These are phyloP conservation scores for Plecturocebus donacophilus DNA, from an alignment of 2,113 vertebrate species.

Conservation along the genomic window DNA sequence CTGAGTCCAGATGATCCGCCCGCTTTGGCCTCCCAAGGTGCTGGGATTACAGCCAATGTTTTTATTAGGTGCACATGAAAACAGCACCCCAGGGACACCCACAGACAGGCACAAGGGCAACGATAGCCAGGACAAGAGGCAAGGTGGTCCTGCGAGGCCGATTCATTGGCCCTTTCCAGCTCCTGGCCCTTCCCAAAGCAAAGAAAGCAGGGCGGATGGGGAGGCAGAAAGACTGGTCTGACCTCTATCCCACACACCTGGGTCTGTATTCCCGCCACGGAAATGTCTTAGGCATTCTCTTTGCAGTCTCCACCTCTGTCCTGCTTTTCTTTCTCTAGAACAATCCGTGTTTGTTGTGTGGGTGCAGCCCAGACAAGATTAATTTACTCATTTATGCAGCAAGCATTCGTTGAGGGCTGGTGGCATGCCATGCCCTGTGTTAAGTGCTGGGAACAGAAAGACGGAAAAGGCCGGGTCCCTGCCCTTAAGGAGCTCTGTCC, in stretches of 20 bases:
- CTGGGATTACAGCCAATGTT: neutral
- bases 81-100: neutral
- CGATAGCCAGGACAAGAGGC: neutral
- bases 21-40: no score
- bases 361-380: fast-evolving
- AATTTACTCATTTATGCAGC: neutral
- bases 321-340: neutral
- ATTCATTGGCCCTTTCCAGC: neutral
- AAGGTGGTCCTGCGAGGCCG: neutral
- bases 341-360: fast-evolving
- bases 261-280: fast-evolving
- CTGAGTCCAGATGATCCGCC: no score
- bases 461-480: fast-evolving
- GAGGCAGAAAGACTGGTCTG: fast-evolving
- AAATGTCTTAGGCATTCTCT: fast-evolving
- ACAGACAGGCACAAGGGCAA: fast-evolving
- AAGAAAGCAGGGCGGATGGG: neutral
- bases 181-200: neutral
- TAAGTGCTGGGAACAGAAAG: neutral
- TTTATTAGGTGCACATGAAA: fast-evolving
- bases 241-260: fast-evolving
- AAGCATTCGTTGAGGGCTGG: fast-evolving
- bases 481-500: neutral
- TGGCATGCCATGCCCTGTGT: fast-evolving
- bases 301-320: fast-evolving